Base-by-base conservation (phyloP, 2,797 vertebrate genomes). In the Sardinella longiceps region DNA sequence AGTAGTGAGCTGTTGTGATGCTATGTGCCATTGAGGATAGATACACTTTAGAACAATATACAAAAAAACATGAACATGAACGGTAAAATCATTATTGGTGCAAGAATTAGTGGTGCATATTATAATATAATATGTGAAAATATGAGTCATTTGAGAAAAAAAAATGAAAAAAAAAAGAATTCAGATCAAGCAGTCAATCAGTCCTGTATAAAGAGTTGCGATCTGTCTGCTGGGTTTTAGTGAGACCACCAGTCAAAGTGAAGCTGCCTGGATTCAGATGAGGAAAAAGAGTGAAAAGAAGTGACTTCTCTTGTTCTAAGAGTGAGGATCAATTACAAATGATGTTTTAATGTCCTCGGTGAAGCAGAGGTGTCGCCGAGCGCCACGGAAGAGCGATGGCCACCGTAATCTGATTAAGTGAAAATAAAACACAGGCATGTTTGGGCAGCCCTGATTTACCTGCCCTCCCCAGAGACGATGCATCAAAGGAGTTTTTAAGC, bases 341-440 rank as follows among this genome's bases (percentile, higher is more conserved):
- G 66, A 74, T 74, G 66, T 74, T 74, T 74, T 74, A 74, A 74
- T 74, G 66, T 74, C 30, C 66, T 74, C 66, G 1, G 66, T 18
- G 66, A 37, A 74, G 66, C 66, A 18, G 66, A 33, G 66, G 66
- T 37, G 66, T 33, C 30, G 30, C 30, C 5, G 30, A 15, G 66
- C 30, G 12, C 30, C 66, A 14, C 14, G 15, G 66, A 66, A 81
- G 80, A 84, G 82, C 80, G 80, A 89, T 84, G 84, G 82, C 45
- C 6, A 81, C 80, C 83, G 81, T 81, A 84, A 51, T 88, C 66
- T 84, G 85, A 87, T 89, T 87, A 88, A 83, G 66, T 80, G 70
- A 82, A 85, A 84, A 80, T 88, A 87, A 90, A 86, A 84, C 80
- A 85, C 83, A 90, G 89, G 86, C 87, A 84, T 90, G 86, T 60